Evolutionary conservation across 2,888 invertebrate species (phyloP), one percentile per base, ranked within the genome.

Genomic region (Zaprionus obscuricornis): DNA sequence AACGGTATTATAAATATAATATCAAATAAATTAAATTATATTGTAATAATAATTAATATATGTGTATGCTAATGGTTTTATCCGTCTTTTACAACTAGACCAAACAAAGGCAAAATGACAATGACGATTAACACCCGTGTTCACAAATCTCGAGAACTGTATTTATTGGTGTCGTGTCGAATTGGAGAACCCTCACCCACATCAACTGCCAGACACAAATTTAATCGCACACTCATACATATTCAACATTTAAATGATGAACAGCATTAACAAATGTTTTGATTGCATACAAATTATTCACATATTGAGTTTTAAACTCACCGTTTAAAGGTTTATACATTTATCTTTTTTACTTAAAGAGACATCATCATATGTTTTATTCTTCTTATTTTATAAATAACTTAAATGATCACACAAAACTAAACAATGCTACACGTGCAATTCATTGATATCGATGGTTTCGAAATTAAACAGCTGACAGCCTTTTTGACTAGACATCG

Each of bases 341-440:
- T 42, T 31, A 45, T n/a, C 39, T 54, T 22, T 6, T 42, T 6
- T 14, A 34, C 46, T 43, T 47, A 26, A 59, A 40, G 47, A 29
- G 8, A 1, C 39, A 46, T 34, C 51, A 39, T 81, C 60, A 83
- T 86, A 81, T 85, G 51, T 47, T 79, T 76, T 63, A 36, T 46
- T 36, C 16, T 27, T 49, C 40, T 56, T 16, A 47, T 46, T 55
- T 52, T 34, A 26, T 31, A 11, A 22, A 16, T 4, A 27, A 33
- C 16, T n/a, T 0, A 8, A 31, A 40, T 39, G 29, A 39, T 31
- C 8, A 70, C 74, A 51, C 50, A 60, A 78, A 60, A 29, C 46
- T 26, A 64, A 76, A 59, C 49, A 66, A 22, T 69, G 26, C 31
- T 13, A 63, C 84, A 78, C 79, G 81, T 85, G 84, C 58, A 64